Conservation (phyloP, 2,888 invertebrate species). For the Dryadula phaetusa region DNA sequence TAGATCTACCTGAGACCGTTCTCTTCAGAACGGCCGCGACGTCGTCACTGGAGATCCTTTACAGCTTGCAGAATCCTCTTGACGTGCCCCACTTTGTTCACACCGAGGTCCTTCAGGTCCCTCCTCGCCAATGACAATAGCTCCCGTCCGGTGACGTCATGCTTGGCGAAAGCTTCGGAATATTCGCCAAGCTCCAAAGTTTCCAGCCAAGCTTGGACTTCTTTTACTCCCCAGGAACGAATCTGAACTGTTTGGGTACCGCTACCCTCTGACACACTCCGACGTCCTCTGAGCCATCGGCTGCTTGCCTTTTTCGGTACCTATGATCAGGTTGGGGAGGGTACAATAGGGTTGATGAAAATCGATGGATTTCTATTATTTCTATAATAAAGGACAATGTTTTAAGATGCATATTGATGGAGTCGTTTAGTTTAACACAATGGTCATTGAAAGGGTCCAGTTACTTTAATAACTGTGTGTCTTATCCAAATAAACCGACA, state of each 20-base stretch:
- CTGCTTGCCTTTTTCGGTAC: constrained; percentile 69
- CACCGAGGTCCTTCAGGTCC: constrained; percentile 95
- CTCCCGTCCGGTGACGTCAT: constrained; percentile 96
- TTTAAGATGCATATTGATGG: too few relatives aligned
- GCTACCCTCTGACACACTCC: constrained; percentile 71
- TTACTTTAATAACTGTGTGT: too few relatives aligned
- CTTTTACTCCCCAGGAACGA: constrained; percentile 91
- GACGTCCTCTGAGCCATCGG: constrained; percentile 72
- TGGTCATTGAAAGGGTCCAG: too few relatives aligned
- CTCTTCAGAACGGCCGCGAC: constrained; percentile 79
- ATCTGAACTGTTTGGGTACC: constrained; percentile 63
- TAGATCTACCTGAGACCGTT: constrained; percentile 61
- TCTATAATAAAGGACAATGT: not conserved
- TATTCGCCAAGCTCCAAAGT: constrained; percentile 95
- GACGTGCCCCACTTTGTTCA: constrained; percentile 97
- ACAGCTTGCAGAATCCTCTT: constrained; percentile 97
- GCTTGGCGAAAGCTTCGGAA: constrained; percentile 93
- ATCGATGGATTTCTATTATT: constrained; percentile 3
- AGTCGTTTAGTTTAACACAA: too few relatives aligned
- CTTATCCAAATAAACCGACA: too few relatives aligned
- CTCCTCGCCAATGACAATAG: constrained; percentile 93
- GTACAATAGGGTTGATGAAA: constrained; percentile 36
- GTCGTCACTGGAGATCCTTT: constrained; percentile 87
- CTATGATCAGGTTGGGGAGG: constrained; percentile 56
- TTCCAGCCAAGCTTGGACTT: constrained; percentile 96